phyloP scores from a whole-genome alignment of 2,113 vertebrate species.

The Hipposideros armiger region DNA sequence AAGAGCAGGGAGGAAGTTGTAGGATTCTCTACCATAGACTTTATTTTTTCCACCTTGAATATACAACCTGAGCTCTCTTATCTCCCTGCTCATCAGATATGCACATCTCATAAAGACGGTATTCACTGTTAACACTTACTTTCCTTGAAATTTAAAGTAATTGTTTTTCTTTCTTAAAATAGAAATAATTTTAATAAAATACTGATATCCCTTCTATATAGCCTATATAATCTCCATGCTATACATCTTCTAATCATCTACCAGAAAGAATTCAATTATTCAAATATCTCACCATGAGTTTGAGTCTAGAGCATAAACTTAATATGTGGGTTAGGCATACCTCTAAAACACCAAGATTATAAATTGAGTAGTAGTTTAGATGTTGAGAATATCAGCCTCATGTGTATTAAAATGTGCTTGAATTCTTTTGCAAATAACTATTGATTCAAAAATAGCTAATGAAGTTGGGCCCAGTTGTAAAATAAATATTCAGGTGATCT shows the following conservation, averaged over 20 bases:
- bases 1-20: neutral
- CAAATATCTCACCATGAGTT: slow-evolving; percentile 20
- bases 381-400: slow-evolving; percentile 14
- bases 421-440: slow-evolving; percentile 7
- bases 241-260: neutral
- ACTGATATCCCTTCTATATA: neutral
- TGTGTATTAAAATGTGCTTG: slow-evolving; percentile 32
- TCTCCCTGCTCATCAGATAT: neutral
- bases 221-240: neutral
- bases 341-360: slow-evolving; percentile 40
- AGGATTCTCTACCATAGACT: slow-evolving; percentile 15
- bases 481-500: slow-evolving; percentile 15
- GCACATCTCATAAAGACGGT: slow-evolving; percentile 8
- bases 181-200: slow-evolving; percentile 52
- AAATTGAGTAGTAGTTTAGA: neutral
- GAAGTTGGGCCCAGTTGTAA: neutral
- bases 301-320: slow-evolving; percentile 20
- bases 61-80: neutral
- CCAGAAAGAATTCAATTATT: slow-evolving; percentile 51
- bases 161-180: slow-evolving; percentile 21
- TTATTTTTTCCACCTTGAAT: slow-evolving; percentile 28
- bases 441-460: slow-evolving; percentile 33
- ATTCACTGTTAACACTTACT: neutral
- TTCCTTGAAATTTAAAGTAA: slow-evolving; percentile 50
- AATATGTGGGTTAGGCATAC: neutral